Conservation (phyloP, 2,797 vertebrate species). For the Pyrocephalus nanus region DNA sequence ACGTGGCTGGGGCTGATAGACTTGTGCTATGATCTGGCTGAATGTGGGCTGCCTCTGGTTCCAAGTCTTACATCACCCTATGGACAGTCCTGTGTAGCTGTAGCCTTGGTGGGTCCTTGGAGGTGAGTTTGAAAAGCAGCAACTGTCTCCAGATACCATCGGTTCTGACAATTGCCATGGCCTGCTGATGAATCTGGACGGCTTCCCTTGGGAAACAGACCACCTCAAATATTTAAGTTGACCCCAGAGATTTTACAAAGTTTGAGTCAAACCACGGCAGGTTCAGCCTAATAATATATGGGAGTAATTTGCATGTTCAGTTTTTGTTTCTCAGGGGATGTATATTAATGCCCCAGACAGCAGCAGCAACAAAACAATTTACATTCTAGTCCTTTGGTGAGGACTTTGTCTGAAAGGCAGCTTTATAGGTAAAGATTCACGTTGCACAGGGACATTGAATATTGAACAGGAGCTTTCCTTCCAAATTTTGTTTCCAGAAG, state of each 20-base stretch:
- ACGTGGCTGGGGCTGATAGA: constrained; percentile 35
- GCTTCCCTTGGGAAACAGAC: neutral
- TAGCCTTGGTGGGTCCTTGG: neutral
- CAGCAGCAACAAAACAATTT: constrained; percentile 2
- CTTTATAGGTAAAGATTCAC: constrained; percentile 9
- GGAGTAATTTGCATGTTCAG: neutral
- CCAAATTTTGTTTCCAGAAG: constrained; percentile 46
- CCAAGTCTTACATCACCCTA: constrained; percentile 22
- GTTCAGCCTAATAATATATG: neutral
- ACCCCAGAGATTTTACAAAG: neutral
- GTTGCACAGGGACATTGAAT: neutral
- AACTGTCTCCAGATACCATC: neutral
- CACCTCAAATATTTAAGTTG: neutral
- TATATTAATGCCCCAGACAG: neutral
- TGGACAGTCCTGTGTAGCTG: neutral
- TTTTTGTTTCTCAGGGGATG: neutral
- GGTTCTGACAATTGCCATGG: neutral
- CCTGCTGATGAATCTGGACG: neutral
- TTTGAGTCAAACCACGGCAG: neutral
- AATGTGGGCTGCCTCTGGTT: neutral
- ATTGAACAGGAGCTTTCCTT: constrained; percentile 48
- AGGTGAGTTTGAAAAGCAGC: neutral
- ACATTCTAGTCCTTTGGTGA: constrained; percentile 16
- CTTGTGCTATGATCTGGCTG: constrained; percentile 22
- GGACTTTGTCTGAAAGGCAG: constrained; percentile 4